Evolutionary conservation across 2,797 vertebrate species (phyloP).

Genomic region (Erethizon dorsatum): DNA sequence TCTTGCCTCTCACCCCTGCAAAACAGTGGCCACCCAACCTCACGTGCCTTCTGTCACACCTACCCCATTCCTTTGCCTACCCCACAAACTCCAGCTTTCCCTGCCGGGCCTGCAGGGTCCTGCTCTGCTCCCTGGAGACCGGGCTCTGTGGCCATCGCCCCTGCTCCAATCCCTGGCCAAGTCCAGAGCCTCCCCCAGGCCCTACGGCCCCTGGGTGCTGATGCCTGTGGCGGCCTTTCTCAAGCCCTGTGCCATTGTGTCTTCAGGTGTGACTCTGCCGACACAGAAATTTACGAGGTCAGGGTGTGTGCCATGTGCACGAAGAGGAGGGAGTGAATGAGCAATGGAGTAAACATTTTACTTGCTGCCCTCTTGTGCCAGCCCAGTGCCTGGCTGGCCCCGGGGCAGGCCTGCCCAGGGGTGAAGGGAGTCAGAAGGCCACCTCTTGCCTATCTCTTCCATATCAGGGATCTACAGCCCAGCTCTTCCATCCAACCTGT

Average conservation of each 20-base stretch:
- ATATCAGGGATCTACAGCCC: background rate
- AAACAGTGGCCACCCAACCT: background rate
- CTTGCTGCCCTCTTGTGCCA: background rate
- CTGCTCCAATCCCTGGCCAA: background rate
- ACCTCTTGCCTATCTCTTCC: background rate
- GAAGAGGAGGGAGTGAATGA: background rate
- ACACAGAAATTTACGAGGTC: background rate
- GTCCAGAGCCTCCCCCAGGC: background rate
- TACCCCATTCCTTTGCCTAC: accelerated
- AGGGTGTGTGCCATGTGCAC: background rate
- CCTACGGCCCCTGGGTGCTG: background rate
- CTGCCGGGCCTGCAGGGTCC: background rate
- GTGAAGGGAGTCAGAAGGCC: background rate
- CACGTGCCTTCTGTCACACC: background rate
- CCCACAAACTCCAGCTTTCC: background rate
- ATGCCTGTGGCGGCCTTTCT: background rate
- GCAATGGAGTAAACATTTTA: background rate
- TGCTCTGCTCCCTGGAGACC: background rate
- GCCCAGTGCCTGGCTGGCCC: background rate
- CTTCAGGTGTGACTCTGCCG: background rate
- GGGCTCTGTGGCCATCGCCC: background rate
- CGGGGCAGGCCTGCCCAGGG: background rate
- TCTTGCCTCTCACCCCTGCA: background rate
- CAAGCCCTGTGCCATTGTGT: background rate
- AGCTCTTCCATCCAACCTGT: background rate